Evolutionary conservation across 2,113 vertebrate genomes (phyloP).

Genomic region (Callorhinus ursinus): DNA sequence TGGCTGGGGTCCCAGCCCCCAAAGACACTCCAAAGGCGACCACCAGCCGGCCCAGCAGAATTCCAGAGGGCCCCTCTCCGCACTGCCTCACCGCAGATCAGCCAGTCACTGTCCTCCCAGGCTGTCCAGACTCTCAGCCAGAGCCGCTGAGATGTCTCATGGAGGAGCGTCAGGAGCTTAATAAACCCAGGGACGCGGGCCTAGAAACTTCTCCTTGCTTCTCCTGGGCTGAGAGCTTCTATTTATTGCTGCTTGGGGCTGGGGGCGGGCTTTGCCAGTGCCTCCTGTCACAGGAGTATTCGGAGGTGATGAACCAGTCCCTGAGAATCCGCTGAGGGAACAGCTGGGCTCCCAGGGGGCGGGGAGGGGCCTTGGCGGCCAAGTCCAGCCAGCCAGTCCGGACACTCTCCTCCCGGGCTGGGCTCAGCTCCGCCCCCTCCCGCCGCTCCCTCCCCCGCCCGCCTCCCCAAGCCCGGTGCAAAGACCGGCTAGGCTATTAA

Average conservation of each 20-base stretch:
- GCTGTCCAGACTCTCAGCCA: slow-evolving; percentile 62
- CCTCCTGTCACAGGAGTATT: slow-evolving; percentile 86
- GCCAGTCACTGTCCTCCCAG: slow-evolving; percentile 5
- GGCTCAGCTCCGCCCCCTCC: background rate
- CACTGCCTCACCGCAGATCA: background rate
- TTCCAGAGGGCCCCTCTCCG: background rate
- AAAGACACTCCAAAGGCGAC: background rate
- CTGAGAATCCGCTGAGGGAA: slow-evolving; percentile 83
- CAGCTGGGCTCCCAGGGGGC: slow-evolving; percentile 79
- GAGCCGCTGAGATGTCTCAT: background rate
- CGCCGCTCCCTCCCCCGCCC: background rate
- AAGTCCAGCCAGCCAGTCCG: slow-evolving; percentile 60
- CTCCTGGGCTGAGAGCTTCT: slow-evolving; percentile 72
- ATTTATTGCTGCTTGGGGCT: slow-evolving; percentile 82
- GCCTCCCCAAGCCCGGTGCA: background rate
- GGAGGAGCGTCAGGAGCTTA: slow-evolving; percentile 61
- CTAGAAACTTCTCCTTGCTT: slow-evolving; percentile 89
- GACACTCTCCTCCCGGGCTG: background rate
- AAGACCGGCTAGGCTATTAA: slow-evolving; percentile 72
- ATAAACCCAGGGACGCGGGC: slow-evolving; percentile 79
- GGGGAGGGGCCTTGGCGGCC: slow-evolving; percentile 55
- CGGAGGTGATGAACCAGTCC: slow-evolving; percentile 87
- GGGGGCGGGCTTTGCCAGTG: slow-evolving; percentile 79
- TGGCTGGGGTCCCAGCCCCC: slow-evolving; percentile 1
- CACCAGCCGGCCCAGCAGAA: background rate